phyloP scores from a whole-genome alignment of 2,113 vertebrate species.

The Pristiophorus japonicus region DNA sequence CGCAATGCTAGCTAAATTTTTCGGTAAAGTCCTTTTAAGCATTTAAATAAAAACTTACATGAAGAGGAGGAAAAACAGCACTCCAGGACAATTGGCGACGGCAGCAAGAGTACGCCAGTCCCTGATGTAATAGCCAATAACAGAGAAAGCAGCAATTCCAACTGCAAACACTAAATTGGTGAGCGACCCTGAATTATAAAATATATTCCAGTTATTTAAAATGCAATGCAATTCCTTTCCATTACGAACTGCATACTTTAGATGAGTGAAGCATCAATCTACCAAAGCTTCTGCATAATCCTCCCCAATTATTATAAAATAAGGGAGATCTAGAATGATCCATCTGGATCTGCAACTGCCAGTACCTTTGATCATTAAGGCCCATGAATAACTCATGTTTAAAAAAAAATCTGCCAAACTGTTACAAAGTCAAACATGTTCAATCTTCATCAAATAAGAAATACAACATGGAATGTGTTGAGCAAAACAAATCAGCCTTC shows the following conservation, averaged over 20 bases:
- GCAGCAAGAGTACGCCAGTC: constrained; percentile 60
- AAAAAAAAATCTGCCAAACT: not conserved
- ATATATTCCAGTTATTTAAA: constrained; percentile 7
- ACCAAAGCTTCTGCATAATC: not conserved
- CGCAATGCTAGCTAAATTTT: not conserved
- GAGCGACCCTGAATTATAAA: constrained; percentile 61
- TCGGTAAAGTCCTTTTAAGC: not conserved
- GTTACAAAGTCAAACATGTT: not conserved
- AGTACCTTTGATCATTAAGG: not conserved
- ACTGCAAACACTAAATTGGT: constrained; percentile 68
- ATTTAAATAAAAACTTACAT: constrained; percentile 59
- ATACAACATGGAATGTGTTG: not conserved
- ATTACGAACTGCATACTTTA: not conserved
- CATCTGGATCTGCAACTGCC: too few species aligned
- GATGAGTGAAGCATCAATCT: not conserved
- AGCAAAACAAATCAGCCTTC: not conserved
- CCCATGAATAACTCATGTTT: too few species aligned
- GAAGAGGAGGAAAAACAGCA: constrained; percentile 66
- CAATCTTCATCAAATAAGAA: not conserved
- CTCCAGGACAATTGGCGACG: constrained; percentile 58
- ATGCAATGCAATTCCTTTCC: not conserved
- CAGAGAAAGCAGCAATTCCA: constrained; percentile 65
- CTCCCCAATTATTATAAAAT: not conserved
- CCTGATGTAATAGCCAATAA: constrained; percentile 61
- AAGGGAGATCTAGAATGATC: not conserved